Conservation (phyloP, 2,797 vertebrate species). For the Scolopax rusticola region DNA sequence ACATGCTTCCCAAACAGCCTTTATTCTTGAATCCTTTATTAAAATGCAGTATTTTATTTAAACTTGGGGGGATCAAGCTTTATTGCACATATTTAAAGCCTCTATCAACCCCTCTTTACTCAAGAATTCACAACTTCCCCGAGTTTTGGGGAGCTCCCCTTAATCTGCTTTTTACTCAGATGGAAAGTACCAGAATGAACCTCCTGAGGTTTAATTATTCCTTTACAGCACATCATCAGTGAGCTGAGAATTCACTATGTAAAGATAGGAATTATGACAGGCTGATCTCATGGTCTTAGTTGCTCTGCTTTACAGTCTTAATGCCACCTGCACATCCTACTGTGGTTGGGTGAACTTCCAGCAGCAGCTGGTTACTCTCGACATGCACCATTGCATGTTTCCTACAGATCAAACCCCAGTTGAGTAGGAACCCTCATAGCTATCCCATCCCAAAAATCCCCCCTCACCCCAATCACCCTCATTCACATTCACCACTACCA, state of each 20-base stretch:
- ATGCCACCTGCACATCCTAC: background rate
- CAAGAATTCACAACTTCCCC: background rate
- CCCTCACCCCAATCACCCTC: no score
- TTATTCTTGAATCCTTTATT: background rate
- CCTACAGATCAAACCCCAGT: background rate
- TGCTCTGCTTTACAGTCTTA: background rate
- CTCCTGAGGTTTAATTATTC: background rate
- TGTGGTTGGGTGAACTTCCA: background rate
- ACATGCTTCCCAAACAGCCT: background rate
- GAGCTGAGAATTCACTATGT: background rate
- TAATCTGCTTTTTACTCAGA: background rate
- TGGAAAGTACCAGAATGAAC: background rate
- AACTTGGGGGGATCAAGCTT: background rate
- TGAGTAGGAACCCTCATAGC: background rate
- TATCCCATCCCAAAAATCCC: background rate
- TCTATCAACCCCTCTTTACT: background rate
- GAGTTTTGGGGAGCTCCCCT: background rate
- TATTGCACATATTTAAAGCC: background rate
- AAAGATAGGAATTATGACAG: background rate
- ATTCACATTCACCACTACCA: background rate
- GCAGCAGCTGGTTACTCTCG: background rate
- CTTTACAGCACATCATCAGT: background rate
- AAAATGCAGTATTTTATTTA: background rate
- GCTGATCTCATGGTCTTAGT: background rate
- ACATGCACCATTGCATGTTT: background rate